These are phyloP conservation scores for Solenodon paradoxus DNA, from an alignment of 2,113 vertebrate genomes.

Conservation along the genomic window DNA sequence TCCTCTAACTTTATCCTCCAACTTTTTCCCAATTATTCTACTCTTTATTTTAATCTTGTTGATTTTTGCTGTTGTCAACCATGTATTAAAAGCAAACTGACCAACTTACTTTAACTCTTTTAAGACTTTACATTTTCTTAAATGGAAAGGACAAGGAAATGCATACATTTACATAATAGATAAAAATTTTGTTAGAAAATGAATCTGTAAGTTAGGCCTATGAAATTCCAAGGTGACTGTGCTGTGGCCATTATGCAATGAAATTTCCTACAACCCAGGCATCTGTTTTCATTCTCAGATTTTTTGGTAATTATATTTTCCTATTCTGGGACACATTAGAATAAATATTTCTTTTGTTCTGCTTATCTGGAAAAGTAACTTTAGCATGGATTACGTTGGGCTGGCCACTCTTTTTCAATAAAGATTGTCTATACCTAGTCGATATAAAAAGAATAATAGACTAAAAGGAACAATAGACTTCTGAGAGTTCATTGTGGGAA, in stretches of 20 bases:
- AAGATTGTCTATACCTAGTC: not conserved
- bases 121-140: not conserved
- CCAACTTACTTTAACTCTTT: constrained; percentile 1
- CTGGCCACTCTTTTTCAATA: not conserved
- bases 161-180: not conserved
- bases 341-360: constrained; percentile 14
- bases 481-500: not conserved
- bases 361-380: not conserved
- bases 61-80: not conserved
- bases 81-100: not conserved
- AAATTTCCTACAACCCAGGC: not conserved
- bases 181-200: not conserved
- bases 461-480: constrained; percentile 1
- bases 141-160: not conserved
- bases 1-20: not conserved
- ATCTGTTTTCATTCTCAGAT: constrained; percentile 45
- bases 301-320: not conserved
- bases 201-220: not conserved
- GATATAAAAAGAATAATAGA: too few relatives aligned
- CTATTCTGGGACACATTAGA: not conserved
- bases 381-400: not conserved
- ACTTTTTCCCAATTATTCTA: not conserved
- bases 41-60: not conserved
- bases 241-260: not conserved
- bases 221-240: not conserved